Base-by-base conservation (phyloP, 2,113 vertebrate genomes). In the Lophius piscatorius region DNA sequence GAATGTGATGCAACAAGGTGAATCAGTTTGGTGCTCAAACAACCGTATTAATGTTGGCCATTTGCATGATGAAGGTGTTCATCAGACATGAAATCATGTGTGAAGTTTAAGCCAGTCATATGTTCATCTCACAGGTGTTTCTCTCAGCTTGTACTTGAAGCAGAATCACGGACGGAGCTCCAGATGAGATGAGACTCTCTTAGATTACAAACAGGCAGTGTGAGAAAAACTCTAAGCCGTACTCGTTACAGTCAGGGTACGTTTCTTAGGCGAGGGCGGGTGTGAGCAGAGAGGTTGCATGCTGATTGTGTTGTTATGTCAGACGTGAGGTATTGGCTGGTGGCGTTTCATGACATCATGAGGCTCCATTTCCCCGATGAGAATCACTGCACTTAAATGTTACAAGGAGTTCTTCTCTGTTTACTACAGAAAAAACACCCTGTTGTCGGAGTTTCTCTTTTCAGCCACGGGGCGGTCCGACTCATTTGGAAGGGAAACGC, bases 391-490 rank as follows among this genome's bases (percentile, higher is more conserved):
- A 42, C 23, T 70, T 29, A 51, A 48, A 65, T 55, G 20, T 64
- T n/a, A 52, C 2, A n/a, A 45, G 22, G 20, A 45, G 44, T 28
- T 36, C 16, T 54, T 65, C 33, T 66, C 26, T 34, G 36, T 45
- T 67, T 66, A 18, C n/a, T 46, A 22, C 49, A 10, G 34, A 56
- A 40, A 56, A 63, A 3, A 71, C 26, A 58, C 47, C 52, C 49
- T 40, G 81, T 70, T 74, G 58, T 80, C n/a, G n/a, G n/a, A n/a
- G n/a, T n/a, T n/a, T n/a, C n/a, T 78, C 48, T 50, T 20, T 46
- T 58, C 45, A 80, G 50, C 76, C 58, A 57, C 11, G 3, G 50
- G 64, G 33, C 5, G 55, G 16, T 63, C 12, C 51, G 64, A 47
- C 35, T 16, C 23, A 45, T 64, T 72, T 41, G 62, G 55, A 33